Evolutionary conservation across 2,888 invertebrate species (phyloP).

Genomic region (Sinelater perroti): DNA sequence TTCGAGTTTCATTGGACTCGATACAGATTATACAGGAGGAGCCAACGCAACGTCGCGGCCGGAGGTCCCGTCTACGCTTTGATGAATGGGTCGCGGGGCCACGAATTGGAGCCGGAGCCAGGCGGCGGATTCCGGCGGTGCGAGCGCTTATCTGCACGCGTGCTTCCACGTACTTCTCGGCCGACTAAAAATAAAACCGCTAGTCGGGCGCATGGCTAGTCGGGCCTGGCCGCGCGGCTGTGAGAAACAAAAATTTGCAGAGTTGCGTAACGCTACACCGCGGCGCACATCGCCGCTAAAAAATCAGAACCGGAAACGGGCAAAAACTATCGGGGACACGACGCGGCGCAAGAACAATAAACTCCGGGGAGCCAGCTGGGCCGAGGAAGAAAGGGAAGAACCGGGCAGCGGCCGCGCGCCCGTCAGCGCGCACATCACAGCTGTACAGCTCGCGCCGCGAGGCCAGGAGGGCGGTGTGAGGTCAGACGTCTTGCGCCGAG

Average conservation of each 20-base stretch:
- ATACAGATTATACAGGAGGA: too few relatives aligned
- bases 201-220: too few relatives aligned
- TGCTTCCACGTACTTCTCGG: too few relatives aligned
- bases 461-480: constrained; percentile 49
- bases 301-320: constrained; percentile 38
- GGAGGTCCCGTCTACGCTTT: too few relatives aligned
- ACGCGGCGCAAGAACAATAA: constrained; percentile 34
- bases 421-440: constrained; percentile 25
- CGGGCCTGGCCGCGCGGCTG: constrained; percentile 9
- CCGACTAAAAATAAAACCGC: too few relatives aligned
- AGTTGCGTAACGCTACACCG: constrained; percentile 32
- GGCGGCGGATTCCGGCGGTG: too few relatives aligned
- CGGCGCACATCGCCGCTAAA: constrained; percentile 22
- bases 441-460: constrained; percentile 36
- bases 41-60: too few relatives aligned
- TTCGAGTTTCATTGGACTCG: too few relatives aligned
- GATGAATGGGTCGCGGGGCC: too few relatives aligned
- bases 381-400: constrained; percentile 38
- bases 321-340: constrained; percentile 35
- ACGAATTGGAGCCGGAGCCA: too few relatives aligned
- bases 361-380: constrained; percentile 34
- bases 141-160: too few relatives aligned
- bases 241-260: constrained; percentile 35
- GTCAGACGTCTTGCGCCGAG: constrained; percentile 62
- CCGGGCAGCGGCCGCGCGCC: constrained; percentile 28